A percentile compares a stretch with the other conserved stretches of the same genome.
phyloP scores from a whole-genome alignment of 2,797 vertebrate species.

The Chelmon rostratus region DNA sequence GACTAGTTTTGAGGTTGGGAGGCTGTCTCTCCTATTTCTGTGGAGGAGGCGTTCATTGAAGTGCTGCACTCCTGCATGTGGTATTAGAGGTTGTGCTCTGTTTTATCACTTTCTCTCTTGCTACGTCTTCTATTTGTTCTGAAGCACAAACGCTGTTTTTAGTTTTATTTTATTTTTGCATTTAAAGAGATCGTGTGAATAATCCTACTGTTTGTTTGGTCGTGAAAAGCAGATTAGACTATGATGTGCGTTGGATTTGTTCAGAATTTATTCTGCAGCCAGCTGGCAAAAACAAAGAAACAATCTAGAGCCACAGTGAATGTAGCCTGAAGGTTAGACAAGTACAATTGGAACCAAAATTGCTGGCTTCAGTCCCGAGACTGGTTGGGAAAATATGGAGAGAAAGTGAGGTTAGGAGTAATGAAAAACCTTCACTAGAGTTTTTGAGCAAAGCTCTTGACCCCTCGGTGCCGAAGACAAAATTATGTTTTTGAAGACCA shows the following conservation, averaged over 20 bases:
- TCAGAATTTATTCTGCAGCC: slow-evolving; percentile 12
- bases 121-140: not conserved
- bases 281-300: slow-evolving; percentile 44
- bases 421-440: slow-evolving; percentile 9
- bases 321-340: slow-evolving; percentile 47
- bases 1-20: slow-evolving; percentile 62
- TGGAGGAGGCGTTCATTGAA: slow-evolving; percentile 33
- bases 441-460: slow-evolving; percentile 3
- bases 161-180: slow-evolving; percentile 6
- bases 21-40: slow-evolving; percentile 41
- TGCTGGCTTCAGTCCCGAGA: slow-evolving; percentile 28
- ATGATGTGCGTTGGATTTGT: slow-evolving; percentile 13
- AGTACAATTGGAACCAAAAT: slow-evolving; percentile 44
- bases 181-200: not conserved
- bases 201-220: slow-evolving; percentile 22
- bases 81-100: slow-evolving; percentile 1
- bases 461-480: not conserved
- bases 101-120: slow-evolving; percentile 23
- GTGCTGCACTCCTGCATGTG: slow-evolving; percentile 23
- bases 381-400: slow-evolving; percentile 18
- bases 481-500: not conserved
- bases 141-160: not conserved
- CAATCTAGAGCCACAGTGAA: slow-evolving; percentile 28
- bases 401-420: slow-evolving; percentile 29
- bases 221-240: slow-evolving; percentile 39